phyloP scores from a whole-genome alignment of 2,888 invertebrate genomes.

The Sarcophaga rosellei region DNA sequence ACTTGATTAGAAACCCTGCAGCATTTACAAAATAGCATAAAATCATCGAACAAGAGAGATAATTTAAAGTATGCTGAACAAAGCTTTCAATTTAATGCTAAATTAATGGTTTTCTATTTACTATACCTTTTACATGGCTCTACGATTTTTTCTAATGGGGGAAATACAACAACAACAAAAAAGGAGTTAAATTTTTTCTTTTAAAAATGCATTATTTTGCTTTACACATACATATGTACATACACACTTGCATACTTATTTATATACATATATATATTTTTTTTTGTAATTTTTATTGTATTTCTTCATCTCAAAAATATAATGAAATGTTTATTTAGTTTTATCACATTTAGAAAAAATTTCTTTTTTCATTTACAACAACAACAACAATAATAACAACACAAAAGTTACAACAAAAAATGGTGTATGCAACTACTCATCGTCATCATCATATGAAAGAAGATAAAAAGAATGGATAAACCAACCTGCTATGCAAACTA shows the following conservation, averaged over 20 bases:
- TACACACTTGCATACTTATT: too few species aligned
- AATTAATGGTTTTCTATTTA: too few species aligned
- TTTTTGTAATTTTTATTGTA: slow-evolving; percentile 20
- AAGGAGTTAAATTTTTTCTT: slow-evolving; percentile 40
- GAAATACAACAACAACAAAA: slow-evolving; percentile 5
- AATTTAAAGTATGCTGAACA: too few species aligned
- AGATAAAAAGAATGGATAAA: slow-evolving; percentile 33
- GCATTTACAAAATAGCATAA: too few species aligned
- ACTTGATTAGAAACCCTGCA: too few species aligned
- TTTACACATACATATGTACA: too few species aligned
- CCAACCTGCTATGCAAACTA: slow-evolving; percentile 42
- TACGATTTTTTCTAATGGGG: not conserved
- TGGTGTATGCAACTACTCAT: not conserved
- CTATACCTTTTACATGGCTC: too few species aligned
- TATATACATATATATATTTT: not conserved
- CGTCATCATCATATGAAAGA: not conserved
- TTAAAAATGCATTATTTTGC: slow-evolving; percentile 43
- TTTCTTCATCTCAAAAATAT: slow-evolving; percentile 41
- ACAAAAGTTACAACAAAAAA: not conserved
- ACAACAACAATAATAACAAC: slow-evolving; percentile 33
- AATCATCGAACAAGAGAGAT: too few species aligned
- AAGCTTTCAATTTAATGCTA: too few species aligned
- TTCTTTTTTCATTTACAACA: slow-evolving; percentile 54
- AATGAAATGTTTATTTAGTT: slow-evolving; percentile 66
- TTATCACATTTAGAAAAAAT: slow-evolving; percentile 56